Percentiles rank a stretch among this genome's conserved stretches.
Evolutionary conservation across 2,888 invertebrate genomes (phyloP).

Genomic region (Hipparchia sbordonii): DNA sequence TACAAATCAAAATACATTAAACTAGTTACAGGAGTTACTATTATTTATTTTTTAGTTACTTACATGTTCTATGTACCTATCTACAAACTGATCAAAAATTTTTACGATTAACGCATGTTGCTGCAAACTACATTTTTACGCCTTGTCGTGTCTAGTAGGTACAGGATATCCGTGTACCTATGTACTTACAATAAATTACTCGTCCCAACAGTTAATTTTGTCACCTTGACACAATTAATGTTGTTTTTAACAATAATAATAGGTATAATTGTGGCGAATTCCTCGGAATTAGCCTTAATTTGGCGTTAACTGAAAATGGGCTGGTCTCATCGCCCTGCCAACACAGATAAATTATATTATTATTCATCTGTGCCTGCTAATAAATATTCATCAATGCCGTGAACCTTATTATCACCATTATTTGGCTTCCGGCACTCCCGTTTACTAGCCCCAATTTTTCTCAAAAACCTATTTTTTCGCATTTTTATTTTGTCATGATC

Average conservation of each 20-base stretch:
- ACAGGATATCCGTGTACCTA: not conserved
- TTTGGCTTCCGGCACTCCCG: conserved; percentile 17
- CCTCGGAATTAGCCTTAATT: conserved; percentile 27
- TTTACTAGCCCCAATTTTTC: not conserved
- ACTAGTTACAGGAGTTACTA: too few species aligned
- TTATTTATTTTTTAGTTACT: too few species aligned
- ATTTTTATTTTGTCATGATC: too few species aligned
- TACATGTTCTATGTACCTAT: too few species aligned
- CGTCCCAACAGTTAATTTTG: conserved; percentile 7
- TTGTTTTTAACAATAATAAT: conserved; percentile 1
- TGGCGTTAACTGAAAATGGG: conserved; percentile 20
- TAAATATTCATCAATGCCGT: conserved; percentile 19
- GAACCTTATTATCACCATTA: conserved; percentile 24
- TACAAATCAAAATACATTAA: too few species aligned
- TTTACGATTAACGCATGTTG: too few species aligned
- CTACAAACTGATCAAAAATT: too few species aligned
- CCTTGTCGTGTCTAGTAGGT: not conserved
- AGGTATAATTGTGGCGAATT: conserved; percentile 12
- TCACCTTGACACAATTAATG: conserved; percentile 11
- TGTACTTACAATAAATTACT: not conserved
- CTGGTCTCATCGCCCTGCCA: conserved; percentile 20
- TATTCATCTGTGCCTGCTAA: conserved; percentile 1
- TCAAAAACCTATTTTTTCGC: conserved; percentile 1
- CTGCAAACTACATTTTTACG: not conserved
- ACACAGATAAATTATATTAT: too few species aligned